Percentiles rank a stretch among this genome's conserved stretches.
Conservation (phyloP, 2,888 invertebrate genomes). For the Coenonympha glycerion region DNA sequence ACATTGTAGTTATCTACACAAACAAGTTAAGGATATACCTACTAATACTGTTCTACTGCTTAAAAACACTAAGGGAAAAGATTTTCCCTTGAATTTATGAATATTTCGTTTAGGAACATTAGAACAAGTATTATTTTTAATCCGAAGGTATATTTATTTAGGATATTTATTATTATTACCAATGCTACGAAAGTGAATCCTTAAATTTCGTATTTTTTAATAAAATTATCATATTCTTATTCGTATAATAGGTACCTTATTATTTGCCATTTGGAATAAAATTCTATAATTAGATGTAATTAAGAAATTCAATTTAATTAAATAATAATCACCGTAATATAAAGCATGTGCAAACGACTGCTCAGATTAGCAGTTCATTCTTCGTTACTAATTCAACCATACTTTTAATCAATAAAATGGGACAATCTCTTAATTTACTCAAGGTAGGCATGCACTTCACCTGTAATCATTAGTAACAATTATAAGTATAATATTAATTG, state of each 20-base stretch:
- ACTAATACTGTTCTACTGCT: neutral
- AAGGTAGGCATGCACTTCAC: neutral
- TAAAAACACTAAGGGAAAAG: neutral
- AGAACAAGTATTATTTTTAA: too few relatives aligned
- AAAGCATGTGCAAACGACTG: constrained; percentile 7
- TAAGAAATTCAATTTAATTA: constrained; percentile 8
- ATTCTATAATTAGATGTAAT: neutral
- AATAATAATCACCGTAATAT: too few relatives aligned
- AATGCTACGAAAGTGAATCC: too few relatives aligned
- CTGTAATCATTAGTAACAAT: too few relatives aligned
- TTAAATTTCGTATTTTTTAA: too few relatives aligned
- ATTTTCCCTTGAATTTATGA: neutral
- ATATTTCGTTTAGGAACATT: too few relatives aligned
- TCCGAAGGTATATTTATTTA: too few relatives aligned
- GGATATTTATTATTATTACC: too few relatives aligned
- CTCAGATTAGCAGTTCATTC: neutral
- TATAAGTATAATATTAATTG: too few relatives aligned
- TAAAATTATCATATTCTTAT: too few relatives aligned
- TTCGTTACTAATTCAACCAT: neutral
- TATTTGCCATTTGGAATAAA: neutral
- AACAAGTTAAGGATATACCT: neutral
- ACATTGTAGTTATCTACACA: too few relatives aligned
- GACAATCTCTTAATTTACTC: neutral
- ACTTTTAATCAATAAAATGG: neutral
- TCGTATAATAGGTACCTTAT: too few relatives aligned